These are phyloP conservation scores for Merops nubicus DNA, from an alignment of 2,113 vertebrate species.

Conservation along the genomic window DNA sequence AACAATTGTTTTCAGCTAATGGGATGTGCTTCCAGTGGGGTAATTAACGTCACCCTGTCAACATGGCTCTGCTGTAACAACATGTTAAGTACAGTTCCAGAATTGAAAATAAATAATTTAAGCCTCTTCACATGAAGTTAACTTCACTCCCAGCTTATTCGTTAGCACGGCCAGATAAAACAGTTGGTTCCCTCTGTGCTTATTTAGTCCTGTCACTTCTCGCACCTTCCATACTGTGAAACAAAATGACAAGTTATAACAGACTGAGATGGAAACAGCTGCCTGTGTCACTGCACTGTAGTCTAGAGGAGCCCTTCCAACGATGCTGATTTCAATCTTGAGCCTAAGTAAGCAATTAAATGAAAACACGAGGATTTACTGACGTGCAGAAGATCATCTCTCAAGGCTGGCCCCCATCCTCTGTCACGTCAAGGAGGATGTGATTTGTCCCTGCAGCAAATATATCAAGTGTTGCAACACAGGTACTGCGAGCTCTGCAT, in stretches of 20 bases:
- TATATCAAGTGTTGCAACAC: neutral
- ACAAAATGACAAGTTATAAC: slow-evolving; percentile 38
- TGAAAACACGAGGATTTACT: neutral
- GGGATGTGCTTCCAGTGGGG: slow-evolving; percentile 4
- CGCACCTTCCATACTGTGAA: slow-evolving; percentile 9
- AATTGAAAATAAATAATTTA: slow-evolving; percentile 58
- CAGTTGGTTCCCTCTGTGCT: neutral
- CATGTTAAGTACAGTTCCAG: neutral
- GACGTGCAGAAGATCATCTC: neutral
- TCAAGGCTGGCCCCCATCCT: neutral
- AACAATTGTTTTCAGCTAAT: neutral
- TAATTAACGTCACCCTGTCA: slow-evolving; percentile 37
- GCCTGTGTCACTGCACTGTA: neutral
- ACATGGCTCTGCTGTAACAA: slow-evolving; percentile 17
- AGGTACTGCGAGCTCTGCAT: rapidly evolving
- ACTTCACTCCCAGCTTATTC: slow-evolving; percentile 21
- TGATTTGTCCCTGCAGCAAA: rapidly evolving
- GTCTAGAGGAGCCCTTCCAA: neutral
- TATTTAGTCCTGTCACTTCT: slow-evolving; percentile 43
- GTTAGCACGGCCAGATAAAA: neutral
- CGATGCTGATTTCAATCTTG: neutral
- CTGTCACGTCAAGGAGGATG: rapidly evolving
- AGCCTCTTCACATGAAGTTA: slow-evolving; percentile 19
- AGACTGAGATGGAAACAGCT: slow-evolving; percentile 6
- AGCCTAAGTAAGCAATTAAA: neutral